phyloP scores from a whole-genome alignment of 2,888 invertebrate species.

The Pyralis farinalis region DNA sequence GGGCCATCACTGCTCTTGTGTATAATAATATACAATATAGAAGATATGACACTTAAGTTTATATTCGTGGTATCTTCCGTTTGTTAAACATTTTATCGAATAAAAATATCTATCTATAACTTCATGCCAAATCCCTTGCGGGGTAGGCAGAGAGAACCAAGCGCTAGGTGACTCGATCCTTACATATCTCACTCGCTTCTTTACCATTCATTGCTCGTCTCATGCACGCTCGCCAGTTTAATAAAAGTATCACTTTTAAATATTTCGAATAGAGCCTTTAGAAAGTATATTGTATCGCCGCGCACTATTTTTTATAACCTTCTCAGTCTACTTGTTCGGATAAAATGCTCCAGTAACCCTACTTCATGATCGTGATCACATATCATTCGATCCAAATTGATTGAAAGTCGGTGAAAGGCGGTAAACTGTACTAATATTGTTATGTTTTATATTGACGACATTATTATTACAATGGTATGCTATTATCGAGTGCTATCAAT shows the following conservation, averaged over 20 bases:
- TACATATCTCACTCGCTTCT: no score
- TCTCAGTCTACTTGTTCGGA: conserved; percentile 68
- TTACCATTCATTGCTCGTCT: no score
- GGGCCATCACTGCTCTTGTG: no score
- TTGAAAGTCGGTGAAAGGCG: conserved; percentile 58
- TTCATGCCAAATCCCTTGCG: no score
- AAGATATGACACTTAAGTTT: no score
- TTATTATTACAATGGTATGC: conserved; percentile 8
- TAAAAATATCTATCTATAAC: no score
- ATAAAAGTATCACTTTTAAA: neutral
- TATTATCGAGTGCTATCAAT: conserved; percentile 10
- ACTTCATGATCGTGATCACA: conserved; percentile 59
- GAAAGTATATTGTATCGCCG: conserved; percentile 54
- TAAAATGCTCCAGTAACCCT: conserved; percentile 68
- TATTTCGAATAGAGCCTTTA: conserved; percentile 22
- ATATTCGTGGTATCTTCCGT: no score
- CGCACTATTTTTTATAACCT: conserved; percentile 62
- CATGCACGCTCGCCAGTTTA: no score
- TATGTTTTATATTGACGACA: conserved; percentile 10
- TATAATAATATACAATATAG: no score
- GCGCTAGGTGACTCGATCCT: no score
- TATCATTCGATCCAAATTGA: conserved; percentile 66
- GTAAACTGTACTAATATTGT: conserved; percentile 29
- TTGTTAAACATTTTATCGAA: no score
- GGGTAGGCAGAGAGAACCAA: no score